These are phyloP conservation scores for Drosophila repletoides DNA, from an alignment of 1,140 invertebrate species.

Conservation along the genomic window DNA sequence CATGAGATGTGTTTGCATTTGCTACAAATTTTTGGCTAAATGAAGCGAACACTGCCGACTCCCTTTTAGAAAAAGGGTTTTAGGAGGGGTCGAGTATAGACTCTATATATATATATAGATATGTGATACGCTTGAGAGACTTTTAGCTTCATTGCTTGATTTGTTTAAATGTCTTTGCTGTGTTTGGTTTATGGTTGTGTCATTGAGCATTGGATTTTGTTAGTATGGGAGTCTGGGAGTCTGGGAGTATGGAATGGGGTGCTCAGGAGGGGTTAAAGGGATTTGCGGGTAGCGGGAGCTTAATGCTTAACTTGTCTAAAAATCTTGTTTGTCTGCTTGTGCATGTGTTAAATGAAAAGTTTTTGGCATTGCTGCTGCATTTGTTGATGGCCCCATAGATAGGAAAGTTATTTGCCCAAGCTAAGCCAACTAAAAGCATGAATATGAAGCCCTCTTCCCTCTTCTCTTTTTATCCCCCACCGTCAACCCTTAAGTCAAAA, in stretches of 20 bases:
- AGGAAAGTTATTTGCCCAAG: slow-evolving; percentile 74
- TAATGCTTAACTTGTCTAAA: slow-evolving; percentile 51
- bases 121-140: slow-evolving; percentile 73
- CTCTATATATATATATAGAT: slow-evolving; percentile 52
- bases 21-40: slow-evolving; percentile 61
- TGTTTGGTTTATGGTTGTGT: slow-evolving; percentile 78
- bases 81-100: slow-evolving; percentile 13
- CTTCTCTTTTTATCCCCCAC: too few relatives aligned
- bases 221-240: background rate
- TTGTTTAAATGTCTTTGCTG: slow-evolving; percentile 79
- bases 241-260: background rate
- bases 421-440: slow-evolving; percentile 52
- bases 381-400: slow-evolving; percentile 75
- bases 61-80: slow-evolving; percentile 22
- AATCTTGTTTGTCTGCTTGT: slow-evolving; percentile 66
- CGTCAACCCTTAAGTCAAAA: slow-evolving; percentile 8
- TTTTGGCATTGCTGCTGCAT: slow-evolving; percentile 62
- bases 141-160: slow-evolving; percentile 79
- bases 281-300: slow-evolving; percentile 8
- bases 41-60: slow-evolving; percentile 54
- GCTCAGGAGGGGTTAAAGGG: slow-evolving; percentile 30
- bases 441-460: background rate
- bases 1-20: slow-evolving; percentile 36
- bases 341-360: slow-evolving; percentile 69
- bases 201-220: slow-evolving; percentile 36